Conservation (phyloP, 92 coral and sea anemone species). For the Virgularia gustaviana region DNA sequence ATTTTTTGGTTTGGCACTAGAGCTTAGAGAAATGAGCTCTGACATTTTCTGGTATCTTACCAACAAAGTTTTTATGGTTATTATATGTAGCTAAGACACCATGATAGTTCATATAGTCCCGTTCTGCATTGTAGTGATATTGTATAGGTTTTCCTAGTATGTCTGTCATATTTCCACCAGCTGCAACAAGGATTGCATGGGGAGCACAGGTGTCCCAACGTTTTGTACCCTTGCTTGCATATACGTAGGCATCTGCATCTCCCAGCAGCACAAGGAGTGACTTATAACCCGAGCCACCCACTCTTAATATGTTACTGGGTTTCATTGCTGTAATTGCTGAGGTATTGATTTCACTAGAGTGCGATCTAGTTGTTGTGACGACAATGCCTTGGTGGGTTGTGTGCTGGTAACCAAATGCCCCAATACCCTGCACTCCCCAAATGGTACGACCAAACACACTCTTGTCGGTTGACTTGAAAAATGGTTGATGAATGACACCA, state of each 20-base stretch:
- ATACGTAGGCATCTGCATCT: slow-evolving; percentile 85
- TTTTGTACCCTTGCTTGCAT: slow-evolving; percentile 86
- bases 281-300: slow-evolving; percentile 92
- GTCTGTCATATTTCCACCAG: slow-evolving; percentile 85
- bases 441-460: slow-evolving; percentile 70
- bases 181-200: slow-evolving; percentile 77
- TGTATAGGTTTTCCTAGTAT: slow-evolving; percentile 67
- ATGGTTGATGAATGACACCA: slow-evolving; percentile 95
- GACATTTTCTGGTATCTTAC: slow-evolving; percentile 75
- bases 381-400: slow-evolving; percentile 69
- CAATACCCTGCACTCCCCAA: slow-evolving; percentile 85
- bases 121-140: slow-evolving; percentile 64
- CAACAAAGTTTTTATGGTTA: slow-evolving; percentile 63
- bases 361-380: slow-evolving; percentile 85
- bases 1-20: too few relatives aligned
- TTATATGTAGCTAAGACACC: slow-evolving; percentile 80
- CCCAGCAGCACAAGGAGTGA: slow-evolving; percentile 77
- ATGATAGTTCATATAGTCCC: slow-evolving; percentile 59
- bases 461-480: slow-evolving; percentile 64
- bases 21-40: slow-evolving; percentile 51
- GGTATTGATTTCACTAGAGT: slow-evolving; percentile 62
- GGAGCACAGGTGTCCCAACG: slow-evolving; percentile 99
- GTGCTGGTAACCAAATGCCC: slow-evolving; percentile 77
- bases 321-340: slow-evolving; percentile 91
- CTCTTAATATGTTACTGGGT: slow-evolving; percentile 71